Base-by-base conservation (phyloP, 1,140 invertebrate species). In the Philaenus spumarius region DNA sequence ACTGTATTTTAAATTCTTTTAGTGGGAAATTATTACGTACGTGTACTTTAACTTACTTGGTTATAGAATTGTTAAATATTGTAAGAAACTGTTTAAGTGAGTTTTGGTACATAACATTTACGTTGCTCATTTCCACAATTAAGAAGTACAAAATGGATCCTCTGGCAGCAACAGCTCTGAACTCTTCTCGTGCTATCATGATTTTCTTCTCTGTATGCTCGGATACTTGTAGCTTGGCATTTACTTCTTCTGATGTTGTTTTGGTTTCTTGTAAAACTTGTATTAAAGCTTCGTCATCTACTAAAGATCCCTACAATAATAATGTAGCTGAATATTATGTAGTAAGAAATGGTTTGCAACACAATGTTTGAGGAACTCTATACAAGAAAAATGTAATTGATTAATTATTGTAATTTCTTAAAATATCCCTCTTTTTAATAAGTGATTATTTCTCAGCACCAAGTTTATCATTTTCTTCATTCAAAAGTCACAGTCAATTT, bases 61-160 rank as follows among this genome's bases (percentile, higher is more conserved):
- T 90, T 60, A 98, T 95, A 0, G 94, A 95, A 64, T 85, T 86
- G 68, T 97, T 93, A 71, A 98, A 98, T 50, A 97, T 86, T 20
- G 82, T 90, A 14, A 98, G 75, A 74, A 98, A 98, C 73, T 97
- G 94, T 71, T 91, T 91, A 11, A 98, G 77, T 0, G 94, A 94
- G 64, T 95, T 97, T 75, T 97, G 94, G 68, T 98, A 98, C 95
- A 97, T 97, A 5, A 85, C 81, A 69, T 96, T 97, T 0, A 98
- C 93, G 64, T 93, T 89, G 62, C 90, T 92, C 94, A 98, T 97
- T 75, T 98, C 95, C 0, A 95, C 93, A 51, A 97, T 97, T 1
- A 98, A 77, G 70, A 98, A 98, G 66, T 98, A 98, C 0, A 98
- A 75, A 57, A 97, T 95, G 0, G 92, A 95, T 17, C 95, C 95